phyloP scores from a whole-genome alignment of 2,888 invertebrate genomes.

The Diarsia mendica region DNA sequence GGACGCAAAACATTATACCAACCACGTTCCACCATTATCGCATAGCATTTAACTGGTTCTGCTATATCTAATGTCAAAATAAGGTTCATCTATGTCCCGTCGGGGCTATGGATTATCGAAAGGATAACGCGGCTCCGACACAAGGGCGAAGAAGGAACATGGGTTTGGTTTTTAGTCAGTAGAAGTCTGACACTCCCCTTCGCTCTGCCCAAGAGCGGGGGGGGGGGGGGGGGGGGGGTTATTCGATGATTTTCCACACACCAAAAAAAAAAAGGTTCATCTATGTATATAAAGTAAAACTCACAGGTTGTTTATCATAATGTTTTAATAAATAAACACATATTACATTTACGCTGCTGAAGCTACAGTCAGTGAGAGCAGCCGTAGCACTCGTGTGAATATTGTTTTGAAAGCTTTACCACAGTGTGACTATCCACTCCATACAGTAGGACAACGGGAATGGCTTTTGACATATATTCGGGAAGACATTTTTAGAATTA shows the following conservation, averaged over 20 bases:
- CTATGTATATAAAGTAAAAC: not conserved
- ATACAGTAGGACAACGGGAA: constrained; percentile 40
- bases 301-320: constrained; percentile 72
- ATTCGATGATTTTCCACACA: too few species aligned
- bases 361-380: constrained; percentile 81
- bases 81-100: too few species aligned
- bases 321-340: constrained; percentile 87
- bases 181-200: too few species aligned
- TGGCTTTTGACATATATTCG: not conserved
- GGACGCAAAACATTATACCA: not conserved
- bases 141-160: too few species aligned
- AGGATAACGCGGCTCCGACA: too few species aligned
- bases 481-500: not conserved
- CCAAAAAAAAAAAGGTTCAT: not conserved
- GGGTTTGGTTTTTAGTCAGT: too few species aligned
- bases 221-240: too few species aligned
- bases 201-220: too few species aligned
- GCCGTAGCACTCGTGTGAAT: constrained; percentile 75
- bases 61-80: too few species aligned
- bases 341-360: constrained; percentile 83
- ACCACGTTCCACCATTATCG: not conserved
- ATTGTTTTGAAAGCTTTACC: constrained; percentile 65
- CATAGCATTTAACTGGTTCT: not conserved
- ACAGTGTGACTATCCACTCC: constrained; percentile 41
- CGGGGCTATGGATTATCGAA: too few species aligned